Percentiles rank a stretch among this genome's conserved stretches.
Conservation (phyloP, 2,797 vertebrate species). For the Rhabdophis nuchalis region DNA sequence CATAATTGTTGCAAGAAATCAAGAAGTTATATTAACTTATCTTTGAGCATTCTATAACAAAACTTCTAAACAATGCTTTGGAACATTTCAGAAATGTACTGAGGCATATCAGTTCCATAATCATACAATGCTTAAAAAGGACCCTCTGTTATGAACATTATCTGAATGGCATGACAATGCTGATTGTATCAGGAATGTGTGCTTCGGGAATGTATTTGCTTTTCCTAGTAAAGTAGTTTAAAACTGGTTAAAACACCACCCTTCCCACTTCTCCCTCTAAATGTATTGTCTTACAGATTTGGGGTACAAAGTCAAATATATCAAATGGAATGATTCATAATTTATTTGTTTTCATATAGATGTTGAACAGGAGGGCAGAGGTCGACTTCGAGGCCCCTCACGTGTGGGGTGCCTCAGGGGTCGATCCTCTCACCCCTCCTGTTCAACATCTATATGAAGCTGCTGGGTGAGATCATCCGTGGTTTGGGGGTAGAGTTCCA, state of each 20-base stretch:
- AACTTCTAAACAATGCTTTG: not conserved
- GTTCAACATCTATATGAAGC: too few relatives aligned
- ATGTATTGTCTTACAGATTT: not conserved
- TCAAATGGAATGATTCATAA: not conserved
- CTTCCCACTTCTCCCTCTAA: not conserved
- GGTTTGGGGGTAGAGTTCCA: too few relatives aligned
- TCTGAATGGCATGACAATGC: not conserved
- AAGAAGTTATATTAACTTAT: fast-evolving
- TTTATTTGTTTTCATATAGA: not conserved
- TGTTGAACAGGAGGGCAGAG: too few relatives aligned
- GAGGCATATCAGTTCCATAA: not conserved
- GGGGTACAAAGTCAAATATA: not conserved
- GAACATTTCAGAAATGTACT: not conserved
- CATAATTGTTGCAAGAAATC: not conserved
- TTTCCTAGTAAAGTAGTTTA: not conserved
- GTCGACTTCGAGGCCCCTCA: too few relatives aligned
- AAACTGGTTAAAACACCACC: not conserved
- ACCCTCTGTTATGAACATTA: not conserved
- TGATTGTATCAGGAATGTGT: not conserved
- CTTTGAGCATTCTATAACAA: not conserved
- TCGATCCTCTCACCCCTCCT: too few relatives aligned
- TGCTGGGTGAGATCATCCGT: too few relatives aligned
- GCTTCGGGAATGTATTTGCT: not conserved
- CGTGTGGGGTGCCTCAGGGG: too few relatives aligned
- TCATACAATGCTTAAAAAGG: not conserved